Evolutionary conservation across 2,113 vertebrate species (phyloP).

Genomic region (Clinocottus analis): DNA sequence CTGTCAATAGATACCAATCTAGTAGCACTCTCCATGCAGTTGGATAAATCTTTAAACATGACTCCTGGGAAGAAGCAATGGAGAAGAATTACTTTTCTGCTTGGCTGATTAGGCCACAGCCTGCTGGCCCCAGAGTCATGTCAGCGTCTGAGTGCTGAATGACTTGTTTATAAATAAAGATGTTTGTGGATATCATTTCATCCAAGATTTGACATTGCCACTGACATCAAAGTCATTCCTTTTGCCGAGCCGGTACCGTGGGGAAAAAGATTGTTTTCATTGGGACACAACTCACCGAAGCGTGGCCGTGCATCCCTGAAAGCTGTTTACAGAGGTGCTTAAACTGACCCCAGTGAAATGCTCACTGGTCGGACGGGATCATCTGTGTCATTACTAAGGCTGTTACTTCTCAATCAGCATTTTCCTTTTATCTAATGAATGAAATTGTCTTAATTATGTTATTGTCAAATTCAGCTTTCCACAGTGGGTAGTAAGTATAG

Average conservation of each 20-base stretch:
- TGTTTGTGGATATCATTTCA: slow-evolving; percentile 61
- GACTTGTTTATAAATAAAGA: slow-evolving; percentile 73
- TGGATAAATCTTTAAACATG: slow-evolving; percentile 64
- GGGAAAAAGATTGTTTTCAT: slow-evolving; percentile 25
- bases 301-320: slow-evolving; percentile 47
- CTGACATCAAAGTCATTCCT: slow-evolving; percentile 60
- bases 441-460: slow-evolving; percentile 60
- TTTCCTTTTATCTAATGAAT: slow-evolving; percentile 55
- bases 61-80: slow-evolving; percentile 45
- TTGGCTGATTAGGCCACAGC: slow-evolving; percentile 66
- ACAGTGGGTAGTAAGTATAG: slow-evolving; percentile 40
- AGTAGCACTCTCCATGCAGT: slow-evolving; percentile 39
- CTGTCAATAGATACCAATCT: slow-evolving; percentile 26
- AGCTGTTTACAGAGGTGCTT: slow-evolving; percentile 42
- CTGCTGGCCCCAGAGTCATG: slow-evolving; percentile 54
- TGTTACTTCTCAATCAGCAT: slow-evolving; percentile 43
- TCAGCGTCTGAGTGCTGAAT: slow-evolving; percentile 58
- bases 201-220: slow-evolving; percentile 65
- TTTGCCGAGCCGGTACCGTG: slow-evolving; percentile 40
- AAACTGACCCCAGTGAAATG: slow-evolving; percentile 41
- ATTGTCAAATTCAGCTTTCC: slow-evolving; percentile 57
- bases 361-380: slow-evolving; percentile 38
- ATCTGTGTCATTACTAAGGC: slow-evolving; percentile 28
- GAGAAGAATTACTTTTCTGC: slow-evolving; percentile 70
- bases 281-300: slow-evolving; percentile 23